These are phyloP conservation scores for Cryptocephalus moraei DNA, from an alignment of 2,888 invertebrate species.

Conservation along the genomic window DNA sequence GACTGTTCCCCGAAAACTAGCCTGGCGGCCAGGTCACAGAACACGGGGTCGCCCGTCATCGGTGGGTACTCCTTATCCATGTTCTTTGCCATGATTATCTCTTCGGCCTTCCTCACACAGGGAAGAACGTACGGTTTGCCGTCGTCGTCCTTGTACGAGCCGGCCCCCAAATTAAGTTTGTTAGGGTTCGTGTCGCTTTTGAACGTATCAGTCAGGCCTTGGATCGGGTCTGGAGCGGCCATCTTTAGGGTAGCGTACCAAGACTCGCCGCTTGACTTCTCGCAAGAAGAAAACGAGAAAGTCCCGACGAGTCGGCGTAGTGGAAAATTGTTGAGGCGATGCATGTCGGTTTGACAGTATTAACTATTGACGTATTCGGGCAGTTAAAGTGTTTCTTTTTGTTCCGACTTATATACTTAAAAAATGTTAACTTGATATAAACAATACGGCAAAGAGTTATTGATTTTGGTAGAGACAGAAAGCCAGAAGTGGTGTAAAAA, in stretches of 20 bases:
- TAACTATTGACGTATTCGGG: no score
- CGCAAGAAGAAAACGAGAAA: no score
- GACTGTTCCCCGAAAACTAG: slow-evolving; percentile 51
- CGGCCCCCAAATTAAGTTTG: neutral
- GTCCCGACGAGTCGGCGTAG: no score
- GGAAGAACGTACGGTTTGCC: slow-evolving; percentile 52
- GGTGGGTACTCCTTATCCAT: slow-evolving; percentile 55
- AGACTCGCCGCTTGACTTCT: neutral
- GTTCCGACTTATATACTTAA: no score
- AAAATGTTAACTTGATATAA: no score
- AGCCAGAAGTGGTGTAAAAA: no score
- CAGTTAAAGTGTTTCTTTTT: no score
- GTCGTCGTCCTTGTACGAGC: slow-evolving; percentile 53
- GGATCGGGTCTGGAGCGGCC: neutral
- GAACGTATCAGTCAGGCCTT: neutral
- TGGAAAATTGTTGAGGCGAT: no score
- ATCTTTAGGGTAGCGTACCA: neutral
- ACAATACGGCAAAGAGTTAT: no score
- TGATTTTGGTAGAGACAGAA: no score
- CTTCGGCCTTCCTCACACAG: slow-evolving; percentile 50
- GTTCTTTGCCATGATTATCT: slow-evolving; percentile 34
- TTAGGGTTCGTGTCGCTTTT: neutral
- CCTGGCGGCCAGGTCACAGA: slow-evolving; percentile 33
- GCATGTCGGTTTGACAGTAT: no score
- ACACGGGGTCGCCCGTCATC: slow-evolving; percentile 46